Percentiles rank a stretch among this genome's conserved stretches.
phyloP scores from a whole-genome alignment of 2,797 vertebrate species.

The Bucorvus abyssinicus region DNA sequence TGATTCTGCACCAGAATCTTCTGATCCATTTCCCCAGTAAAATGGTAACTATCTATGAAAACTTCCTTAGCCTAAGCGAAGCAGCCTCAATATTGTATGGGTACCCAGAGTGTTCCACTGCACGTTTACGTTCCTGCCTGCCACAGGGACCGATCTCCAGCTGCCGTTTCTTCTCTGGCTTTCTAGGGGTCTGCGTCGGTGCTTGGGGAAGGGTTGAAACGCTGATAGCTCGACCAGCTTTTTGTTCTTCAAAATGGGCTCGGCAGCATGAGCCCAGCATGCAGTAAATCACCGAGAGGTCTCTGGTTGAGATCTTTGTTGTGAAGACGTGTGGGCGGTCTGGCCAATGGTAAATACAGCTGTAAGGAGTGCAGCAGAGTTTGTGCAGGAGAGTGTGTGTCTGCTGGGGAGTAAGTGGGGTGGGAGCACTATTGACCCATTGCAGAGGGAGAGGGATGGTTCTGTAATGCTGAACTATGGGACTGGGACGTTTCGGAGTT shows the following conservation, averaged over 20 bases:
- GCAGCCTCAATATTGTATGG: neutral
- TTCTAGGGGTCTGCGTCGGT: neutral
- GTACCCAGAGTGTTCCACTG: neutral
- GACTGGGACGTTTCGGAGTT: neutral
- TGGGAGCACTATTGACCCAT: neutral
- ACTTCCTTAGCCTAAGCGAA: neutral
- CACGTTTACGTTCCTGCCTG: neutral
- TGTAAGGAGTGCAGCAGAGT: neutral
- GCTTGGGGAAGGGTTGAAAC: neutral
- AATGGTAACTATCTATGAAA: neutral
- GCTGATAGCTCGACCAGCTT: neutral
- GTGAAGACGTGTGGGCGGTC: neutral
- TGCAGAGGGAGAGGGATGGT: neutral
- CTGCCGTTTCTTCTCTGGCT: neutral
- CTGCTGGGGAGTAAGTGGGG: neutral
- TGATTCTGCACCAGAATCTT: neutral
- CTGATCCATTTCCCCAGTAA: neutral
- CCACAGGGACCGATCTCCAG: neutral
- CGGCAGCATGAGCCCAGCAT: neutral
- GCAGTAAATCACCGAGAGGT: neutral
- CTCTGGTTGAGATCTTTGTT: neutral
- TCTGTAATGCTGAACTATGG: neutral
- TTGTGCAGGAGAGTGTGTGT: neutral
- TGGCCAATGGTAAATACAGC: constrained; percentile 4
- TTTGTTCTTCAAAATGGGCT: neutral